Evolutionary conservation across 2,797 vertebrate species (phyloP).

Genomic region (Heterohyrax brucei): DNA sequence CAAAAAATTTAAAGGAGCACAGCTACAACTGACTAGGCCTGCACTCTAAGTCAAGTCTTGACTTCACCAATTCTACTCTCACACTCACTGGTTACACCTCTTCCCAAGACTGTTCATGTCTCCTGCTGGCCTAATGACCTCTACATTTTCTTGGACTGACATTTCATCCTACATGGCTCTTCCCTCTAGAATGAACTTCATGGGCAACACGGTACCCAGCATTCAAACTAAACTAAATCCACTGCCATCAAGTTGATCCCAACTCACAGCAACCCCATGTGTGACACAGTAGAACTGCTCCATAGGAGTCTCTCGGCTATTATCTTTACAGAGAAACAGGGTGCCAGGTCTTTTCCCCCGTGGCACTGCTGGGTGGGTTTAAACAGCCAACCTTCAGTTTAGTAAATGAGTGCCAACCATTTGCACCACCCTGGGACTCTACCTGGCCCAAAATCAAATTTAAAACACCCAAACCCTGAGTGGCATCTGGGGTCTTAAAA

Average conservation of each 20-base stretch:
- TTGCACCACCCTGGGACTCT: not conserved
- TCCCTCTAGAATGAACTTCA: not conserved
- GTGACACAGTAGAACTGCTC: not conserved
- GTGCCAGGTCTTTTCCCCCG: not conserved
- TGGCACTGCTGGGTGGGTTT: not conserved
- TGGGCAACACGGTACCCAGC: not conserved
- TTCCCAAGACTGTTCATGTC: not conserved
- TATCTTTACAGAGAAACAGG: not conserved
- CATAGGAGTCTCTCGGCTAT: not conserved
- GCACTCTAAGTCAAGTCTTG: not conserved
- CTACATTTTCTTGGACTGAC: not conserved
- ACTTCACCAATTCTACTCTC: not conserved
- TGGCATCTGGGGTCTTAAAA: too few species aligned
- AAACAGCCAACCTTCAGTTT: not conserved
- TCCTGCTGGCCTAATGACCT: not conserved
- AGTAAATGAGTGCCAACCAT: not conserved
- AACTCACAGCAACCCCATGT: not conserved
- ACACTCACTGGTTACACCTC: not conserved
- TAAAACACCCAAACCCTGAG: too few species aligned
- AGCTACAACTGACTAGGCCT: not conserved
- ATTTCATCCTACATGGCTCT: not conserved
- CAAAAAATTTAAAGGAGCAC: not conserved
- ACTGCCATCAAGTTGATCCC: not conserved
- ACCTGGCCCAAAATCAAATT: not conserved
- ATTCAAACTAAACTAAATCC: not conserved